These are phyloP conservation scores for Steinernema feltiae DNA, from an alignment of 1,140 invertebrate species.

Conservation along the genomic window DNA sequence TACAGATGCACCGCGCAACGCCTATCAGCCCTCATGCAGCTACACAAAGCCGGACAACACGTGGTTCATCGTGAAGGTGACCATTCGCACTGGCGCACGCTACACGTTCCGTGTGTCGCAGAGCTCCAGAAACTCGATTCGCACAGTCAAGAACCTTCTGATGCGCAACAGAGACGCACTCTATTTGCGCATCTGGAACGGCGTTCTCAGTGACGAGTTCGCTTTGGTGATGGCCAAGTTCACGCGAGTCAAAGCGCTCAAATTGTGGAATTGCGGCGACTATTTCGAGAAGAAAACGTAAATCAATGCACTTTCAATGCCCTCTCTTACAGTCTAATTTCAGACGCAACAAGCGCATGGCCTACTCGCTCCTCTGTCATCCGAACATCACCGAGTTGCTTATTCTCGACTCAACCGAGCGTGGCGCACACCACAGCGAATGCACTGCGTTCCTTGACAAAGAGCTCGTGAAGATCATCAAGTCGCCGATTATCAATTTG, in stretches of 20 bases:
- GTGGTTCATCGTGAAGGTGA: background rate
- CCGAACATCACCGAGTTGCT: background rate
- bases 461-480: background rate
- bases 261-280: background rate
- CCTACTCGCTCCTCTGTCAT: background rate
- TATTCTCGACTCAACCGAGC: background rate
- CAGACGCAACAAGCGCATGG: background rate
- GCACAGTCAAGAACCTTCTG: background rate
- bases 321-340: background rate
- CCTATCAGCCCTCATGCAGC: background rate
- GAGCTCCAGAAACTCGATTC: background rate
- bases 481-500: background rate
- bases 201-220: background rate
- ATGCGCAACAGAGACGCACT: background rate
- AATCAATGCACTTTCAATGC: background rate
- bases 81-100: background rate
- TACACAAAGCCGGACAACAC: conserved; percentile 4
- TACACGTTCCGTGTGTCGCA: background rate
- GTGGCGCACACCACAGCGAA: background rate
- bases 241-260: background rate
- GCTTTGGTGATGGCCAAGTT: background rate
- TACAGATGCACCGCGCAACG: background rate
- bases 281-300: background rate
- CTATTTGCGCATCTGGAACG: background rate
- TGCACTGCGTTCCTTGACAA: background rate